phyloP scores from a whole-genome alignment of 1,140 invertebrate species.

The Psix sp. region DNA sequence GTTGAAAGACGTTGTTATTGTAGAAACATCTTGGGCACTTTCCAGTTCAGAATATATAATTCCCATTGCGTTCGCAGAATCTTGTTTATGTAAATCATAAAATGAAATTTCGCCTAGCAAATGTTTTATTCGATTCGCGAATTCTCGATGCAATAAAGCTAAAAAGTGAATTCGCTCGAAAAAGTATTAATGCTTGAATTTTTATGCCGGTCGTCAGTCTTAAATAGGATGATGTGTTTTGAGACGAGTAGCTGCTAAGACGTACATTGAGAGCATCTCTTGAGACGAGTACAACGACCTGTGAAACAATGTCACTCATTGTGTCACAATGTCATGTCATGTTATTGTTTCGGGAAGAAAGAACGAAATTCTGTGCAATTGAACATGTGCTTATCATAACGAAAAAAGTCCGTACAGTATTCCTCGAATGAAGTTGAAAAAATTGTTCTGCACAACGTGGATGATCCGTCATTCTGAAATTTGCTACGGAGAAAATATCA shows the following conservation, averaged over 20 bases:
- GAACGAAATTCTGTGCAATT: constrained; percentile 12
- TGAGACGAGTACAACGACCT: constrained; percentile 58
- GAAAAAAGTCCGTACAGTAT: too few relatives aligned
- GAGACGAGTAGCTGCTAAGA: constrained; percentile 51
- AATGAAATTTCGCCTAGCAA: too few relatives aligned
- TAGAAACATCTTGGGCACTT: too few relatives aligned
- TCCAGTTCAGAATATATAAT: too few relatives aligned
- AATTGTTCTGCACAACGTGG: too few relatives aligned
- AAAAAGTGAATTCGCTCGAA: constrained; percentile 15
- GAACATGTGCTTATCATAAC: too few relatives aligned
- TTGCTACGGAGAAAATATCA: constrained; percentile 58
- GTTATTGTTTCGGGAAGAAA: constrained; percentile 40
- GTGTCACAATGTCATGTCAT: constrained; percentile 13
- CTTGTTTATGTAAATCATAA: too few relatives aligned
- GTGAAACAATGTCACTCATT: constrained; percentile 53
- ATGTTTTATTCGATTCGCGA: too few relatives aligned
- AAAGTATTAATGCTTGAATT: constrained; percentile 34
- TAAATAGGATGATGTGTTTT: constrained; percentile 55
- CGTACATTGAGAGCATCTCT: constrained; percentile 52
- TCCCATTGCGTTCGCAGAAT: too few relatives aligned
- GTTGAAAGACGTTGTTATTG: neutral
- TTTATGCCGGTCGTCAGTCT: constrained; percentile 28
- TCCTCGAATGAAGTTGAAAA: too few relatives aligned
- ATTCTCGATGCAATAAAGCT: too few relatives aligned
- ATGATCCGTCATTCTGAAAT: too few relatives aligned